Evolutionary conservation across 2,113 vertebrate species (phyloP), one percentile per base, ranked within the genome.

Genomic region (Pitta sordida): DNA sequence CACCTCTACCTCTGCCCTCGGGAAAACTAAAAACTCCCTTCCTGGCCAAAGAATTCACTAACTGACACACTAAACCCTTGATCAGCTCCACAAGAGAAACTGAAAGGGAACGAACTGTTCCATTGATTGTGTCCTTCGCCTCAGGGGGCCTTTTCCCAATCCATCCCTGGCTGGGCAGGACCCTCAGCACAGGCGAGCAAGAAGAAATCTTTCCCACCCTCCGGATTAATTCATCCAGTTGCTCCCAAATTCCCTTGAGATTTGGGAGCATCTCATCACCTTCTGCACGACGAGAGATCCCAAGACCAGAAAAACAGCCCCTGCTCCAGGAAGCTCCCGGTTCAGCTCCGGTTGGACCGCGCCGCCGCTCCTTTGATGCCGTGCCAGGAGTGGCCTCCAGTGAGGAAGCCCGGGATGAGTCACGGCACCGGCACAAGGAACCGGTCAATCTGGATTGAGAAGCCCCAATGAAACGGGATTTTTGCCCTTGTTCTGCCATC

Each of bases 321-420:
- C 30, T 7, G 11, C 58, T 88, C 21, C 59, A 74, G 91, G 70
- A 83, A 96, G 73, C 55, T 55, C 84, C 67, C 24, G 41, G 91
- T 73, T 73, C 36, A 77, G 55, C 75, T 79, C 27, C 10, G 27
- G 37, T 26, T 90, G 88, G 73, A 77, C 92, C 73, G 83, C 4
- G 19, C 0, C 4, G 64, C 71, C 51, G 53, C 19, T 68, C 55
- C 83, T 95, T 94, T 94, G 94, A 96, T 87, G 93, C n/a, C 4
- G 32, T 83, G 93, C 95, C 88, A 95, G 79, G 18, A 36, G 84
- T 10, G 56, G 91, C 91, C 95, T 91, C 87, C 85, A 87, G 83
- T 6, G 7, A 96, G 91, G 91, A 96, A 96, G 59, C 43, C 56
- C 1, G 1, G 59, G 24, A 11, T 95, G 90, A 96, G 83, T 94